Evolutionary conservation across 2,113 vertebrate genomes (phyloP).

Genomic region (human): GRCh38 chr4:140362001-140362500

Average conservation of each 20-base stretch:
- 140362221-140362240: not conserved
- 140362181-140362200: not conserved
- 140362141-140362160: not conserved
- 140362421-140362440: no score
- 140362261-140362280: not conserved
- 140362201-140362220: not conserved
- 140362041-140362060: not conserved
- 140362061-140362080: not conserved
- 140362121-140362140: not conserved
- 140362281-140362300: accelerated
- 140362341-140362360: no score
- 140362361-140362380: no score
- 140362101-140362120: not conserved
- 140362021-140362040: not conserved
- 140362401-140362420: no score
- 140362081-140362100: not conserved
- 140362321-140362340: no score
- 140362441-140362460: no score
- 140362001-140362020: not conserved
- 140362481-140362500: no score
- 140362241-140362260: not conserved
- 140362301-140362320: no score
- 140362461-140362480: no score
- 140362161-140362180: not conserved
- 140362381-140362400: no score